Percentiles rank a stretch among this genome's conserved stretches.
Conservation (phyloP, 2,888 invertebrate species). For the Tryphoninae sp. region DNA sequence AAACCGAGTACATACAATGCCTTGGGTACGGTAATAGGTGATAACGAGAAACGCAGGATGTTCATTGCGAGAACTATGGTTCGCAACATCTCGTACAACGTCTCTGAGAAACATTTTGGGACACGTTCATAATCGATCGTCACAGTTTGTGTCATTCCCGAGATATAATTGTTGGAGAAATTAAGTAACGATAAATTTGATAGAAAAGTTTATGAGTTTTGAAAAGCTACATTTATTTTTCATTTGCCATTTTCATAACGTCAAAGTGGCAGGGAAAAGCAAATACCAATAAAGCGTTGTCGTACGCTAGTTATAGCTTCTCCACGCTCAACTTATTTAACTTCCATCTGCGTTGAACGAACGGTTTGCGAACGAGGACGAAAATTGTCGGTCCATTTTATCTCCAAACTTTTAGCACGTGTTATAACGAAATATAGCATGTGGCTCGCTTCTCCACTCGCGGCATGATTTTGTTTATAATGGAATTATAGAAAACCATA, state of each 20-base stretch:
- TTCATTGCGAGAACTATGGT: too few relatives aligned
- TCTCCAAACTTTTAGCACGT: constrained; percentile 5
- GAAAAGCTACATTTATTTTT: too few relatives aligned
- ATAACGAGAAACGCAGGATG: not conserved
- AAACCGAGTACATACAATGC: not conserved
- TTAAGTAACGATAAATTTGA: too few relatives aligned
- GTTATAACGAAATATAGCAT: constrained; percentile 2
- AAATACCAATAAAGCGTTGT: not conserved
- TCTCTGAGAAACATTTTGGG: too few relatives aligned
- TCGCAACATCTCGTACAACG: too few relatives aligned
- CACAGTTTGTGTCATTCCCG: too few relatives aligned
- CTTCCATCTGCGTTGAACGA: not conserved
- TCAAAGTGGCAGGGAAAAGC: not conserved
- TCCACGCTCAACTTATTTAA: not conserved
- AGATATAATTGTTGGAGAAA: too few relatives aligned
- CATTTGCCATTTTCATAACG: too few relatives aligned
- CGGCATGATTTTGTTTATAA: not conserved
- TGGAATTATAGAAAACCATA: not conserved
- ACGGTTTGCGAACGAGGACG: not conserved
- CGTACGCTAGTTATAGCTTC: not conserved
- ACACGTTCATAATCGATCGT: too few relatives aligned
- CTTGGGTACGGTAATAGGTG: not conserved
- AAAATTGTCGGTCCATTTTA: constrained; percentile 21
- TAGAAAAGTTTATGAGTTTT: too few relatives aligned
- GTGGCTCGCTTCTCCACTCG: not conserved